Conservation (phyloP, 30 jellyfish, hydroid and myxozoan genomes). For the Clytia hemisphaerica region DNA sequence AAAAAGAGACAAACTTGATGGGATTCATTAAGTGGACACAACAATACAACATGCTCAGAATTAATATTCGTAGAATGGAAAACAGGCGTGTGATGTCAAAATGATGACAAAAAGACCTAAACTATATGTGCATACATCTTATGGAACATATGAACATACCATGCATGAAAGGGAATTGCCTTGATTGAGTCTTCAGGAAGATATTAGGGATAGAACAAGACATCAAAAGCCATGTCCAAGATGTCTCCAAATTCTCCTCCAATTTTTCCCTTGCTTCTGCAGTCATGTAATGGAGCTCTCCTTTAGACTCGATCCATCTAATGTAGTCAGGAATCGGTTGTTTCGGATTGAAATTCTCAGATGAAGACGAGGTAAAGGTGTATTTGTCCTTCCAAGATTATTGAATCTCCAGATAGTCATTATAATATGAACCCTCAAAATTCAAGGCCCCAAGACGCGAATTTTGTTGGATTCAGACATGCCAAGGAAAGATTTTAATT, state of each 20-base stretch:
- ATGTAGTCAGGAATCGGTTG: slow-evolving; percentile 13
- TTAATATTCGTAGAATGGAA: no score
- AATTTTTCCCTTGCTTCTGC: background rate
- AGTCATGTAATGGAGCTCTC: slow-evolving; percentile 14
- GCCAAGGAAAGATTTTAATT: background rate
- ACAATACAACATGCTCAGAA: no score
- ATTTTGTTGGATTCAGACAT: background rate
- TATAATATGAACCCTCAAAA: background rate
- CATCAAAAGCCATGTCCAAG: slow-evolving; percentile 4
- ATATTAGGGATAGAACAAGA: no score
- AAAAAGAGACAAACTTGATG: no score
- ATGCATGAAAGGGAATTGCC: no score
- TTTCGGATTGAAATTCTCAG: slow-evolving; percentile 9
- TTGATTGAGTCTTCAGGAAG: no score
- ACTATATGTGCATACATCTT: no score
- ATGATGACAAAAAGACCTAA: no score
- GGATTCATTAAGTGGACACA: no score
- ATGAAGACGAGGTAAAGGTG: background rate
- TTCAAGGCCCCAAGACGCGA: background rate
- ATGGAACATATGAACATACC: no score
- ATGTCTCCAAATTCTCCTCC: background rate
- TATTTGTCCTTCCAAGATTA: slow-evolving; percentile 10
- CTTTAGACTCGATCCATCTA: slow-evolving; percentile 10
- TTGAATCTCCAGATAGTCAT: background rate
- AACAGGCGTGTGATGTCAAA: no score